phyloP scores from a whole-genome alignment of 2,888 invertebrate species.

The Trilocha varians region DNA sequence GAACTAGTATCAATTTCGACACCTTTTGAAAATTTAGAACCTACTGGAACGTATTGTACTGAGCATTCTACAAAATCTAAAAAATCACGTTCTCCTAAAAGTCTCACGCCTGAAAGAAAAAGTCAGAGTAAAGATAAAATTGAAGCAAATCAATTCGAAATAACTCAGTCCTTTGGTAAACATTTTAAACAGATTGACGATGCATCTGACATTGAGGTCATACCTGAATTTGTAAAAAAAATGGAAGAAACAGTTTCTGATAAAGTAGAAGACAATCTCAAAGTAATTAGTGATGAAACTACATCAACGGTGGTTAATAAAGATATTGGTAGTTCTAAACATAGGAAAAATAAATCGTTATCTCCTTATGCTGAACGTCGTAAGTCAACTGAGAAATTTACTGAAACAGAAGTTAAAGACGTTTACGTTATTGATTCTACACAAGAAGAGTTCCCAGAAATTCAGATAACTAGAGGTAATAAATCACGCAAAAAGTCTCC shows the following conservation, averaged over 20 bases:
- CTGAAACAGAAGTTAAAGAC: constrained; percentile 44
- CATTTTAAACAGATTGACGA: constrained; percentile 9
- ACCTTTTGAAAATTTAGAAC: constrained; percentile 44
- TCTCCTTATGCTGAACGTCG: constrained; percentile 40
- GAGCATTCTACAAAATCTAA: constrained; percentile 31
- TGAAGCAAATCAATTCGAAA: constrained; percentile 23
- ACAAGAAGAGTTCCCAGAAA: constrained; percentile 62
- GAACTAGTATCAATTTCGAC: constrained; percentile 59
- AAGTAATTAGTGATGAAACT: constrained; percentile 16
- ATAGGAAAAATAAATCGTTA: constrained; percentile 46
- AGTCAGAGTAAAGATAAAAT: constrained; percentile 22
- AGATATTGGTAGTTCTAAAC: constrained; percentile 27
- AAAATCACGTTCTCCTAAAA: constrained; percentile 44
- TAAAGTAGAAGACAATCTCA: constrained; percentile 15
- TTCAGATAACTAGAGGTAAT: constrained; percentile 53
- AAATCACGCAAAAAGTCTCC: constrained; percentile 52
- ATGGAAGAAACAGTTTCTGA: constrained; percentile 16
- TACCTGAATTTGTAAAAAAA: constrained; percentile 18
- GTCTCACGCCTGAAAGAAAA: constrained; percentile 35
- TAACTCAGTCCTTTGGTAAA: neutral
- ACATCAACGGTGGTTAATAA: constrained; percentile 23
- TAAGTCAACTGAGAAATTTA: constrained; percentile 32
- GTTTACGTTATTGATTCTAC: constrained; percentile 60
- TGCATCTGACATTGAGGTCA: constrained; percentile 16
- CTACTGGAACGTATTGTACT: constrained; percentile 24